A percentile compares a stretch with the other conserved stretches of the same genome.
Evolutionary conservation across 2,113 vertebrate genomes (phyloP).

Genomic region (Egretta garzetta): DNA sequence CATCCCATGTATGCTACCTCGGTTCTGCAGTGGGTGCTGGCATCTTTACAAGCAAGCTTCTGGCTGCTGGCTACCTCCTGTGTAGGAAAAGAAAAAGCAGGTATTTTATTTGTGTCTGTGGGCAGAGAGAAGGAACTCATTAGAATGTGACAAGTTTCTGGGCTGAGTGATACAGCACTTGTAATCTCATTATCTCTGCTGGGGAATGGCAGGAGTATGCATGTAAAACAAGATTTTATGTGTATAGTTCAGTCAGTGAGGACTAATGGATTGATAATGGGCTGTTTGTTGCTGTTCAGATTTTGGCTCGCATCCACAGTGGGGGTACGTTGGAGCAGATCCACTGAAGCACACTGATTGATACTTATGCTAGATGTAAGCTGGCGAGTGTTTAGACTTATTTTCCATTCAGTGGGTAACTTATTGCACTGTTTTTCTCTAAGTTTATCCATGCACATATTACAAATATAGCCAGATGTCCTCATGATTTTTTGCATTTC

Average conservation of each 20-base stretch:
- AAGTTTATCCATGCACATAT: background rate
- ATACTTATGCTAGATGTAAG: background rate
- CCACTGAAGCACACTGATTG: background rate
- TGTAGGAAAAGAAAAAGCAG: background rate
- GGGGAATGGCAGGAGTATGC: conserved; percentile 36
- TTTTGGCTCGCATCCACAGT: conserved; percentile 18
- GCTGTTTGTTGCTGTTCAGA: conserved; percentile 34
- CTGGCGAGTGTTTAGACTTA: background rate
- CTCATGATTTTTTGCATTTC: background rate
- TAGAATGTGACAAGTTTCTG: conserved; percentile 64
- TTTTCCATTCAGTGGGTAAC: background rate
- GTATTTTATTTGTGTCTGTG: conserved; percentile 20
- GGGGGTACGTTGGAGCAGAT: background rate
- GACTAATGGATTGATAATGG: conserved; percentile 59
- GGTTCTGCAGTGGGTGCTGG: background rate
- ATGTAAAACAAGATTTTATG: conserved; percentile 67
- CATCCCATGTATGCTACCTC: accelerated
- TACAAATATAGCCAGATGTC: background rate
- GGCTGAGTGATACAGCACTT: background rate
- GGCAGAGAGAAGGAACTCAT: conserved; percentile 38
- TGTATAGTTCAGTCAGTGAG: conserved; percentile 22
- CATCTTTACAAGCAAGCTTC: accelerated
- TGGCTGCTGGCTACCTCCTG: background rate
- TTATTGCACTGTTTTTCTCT: background rate
- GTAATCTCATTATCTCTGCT: conserved; percentile 69